Conservation (phyloP, 2,888 invertebrate species). For the Aleiodes leptofemur region DNA sequence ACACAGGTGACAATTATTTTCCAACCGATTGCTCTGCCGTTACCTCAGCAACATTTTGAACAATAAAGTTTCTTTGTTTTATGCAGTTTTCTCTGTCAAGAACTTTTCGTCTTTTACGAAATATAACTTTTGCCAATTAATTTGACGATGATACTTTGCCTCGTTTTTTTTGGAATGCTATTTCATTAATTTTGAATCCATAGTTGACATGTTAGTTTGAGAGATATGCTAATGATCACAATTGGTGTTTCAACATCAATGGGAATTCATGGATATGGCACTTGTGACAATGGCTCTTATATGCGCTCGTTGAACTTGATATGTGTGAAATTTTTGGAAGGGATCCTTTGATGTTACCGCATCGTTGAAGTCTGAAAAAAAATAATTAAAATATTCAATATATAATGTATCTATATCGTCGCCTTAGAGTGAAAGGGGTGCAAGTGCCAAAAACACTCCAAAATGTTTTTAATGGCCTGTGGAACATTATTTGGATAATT, state of each 20-base stretch:
- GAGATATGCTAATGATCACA: conserved; percentile 15
- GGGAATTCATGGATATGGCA: not conserved
- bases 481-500: no score
- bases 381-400: no score
- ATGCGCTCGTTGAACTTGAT: not conserved
- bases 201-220: not conserved
- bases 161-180: not conserved
- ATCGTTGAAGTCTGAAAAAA: conserved; percentile 8
- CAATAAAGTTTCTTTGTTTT: not conserved
- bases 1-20: conserved; percentile 19
- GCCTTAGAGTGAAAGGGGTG: no score
- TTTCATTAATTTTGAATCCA: not conserved
- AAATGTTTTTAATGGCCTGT: no score
- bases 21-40: conserved; percentile 56
- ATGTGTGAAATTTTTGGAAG: not conserved
- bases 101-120: conserved; percentile 29
- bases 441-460: no score
- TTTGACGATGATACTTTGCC: not conserved
- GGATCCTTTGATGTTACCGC: not conserved
- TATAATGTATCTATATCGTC: no score
- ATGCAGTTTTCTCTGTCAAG: conserved; percentile 30
- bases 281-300: no score
- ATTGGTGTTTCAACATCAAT: not conserved
- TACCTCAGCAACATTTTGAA: conserved; percentile 70
- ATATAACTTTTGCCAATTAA: conserved; percentile 11